Evolutionary conservation across 2,797 vertebrate genomes (phyloP).

Genomic region (Platalea minor): DNA sequence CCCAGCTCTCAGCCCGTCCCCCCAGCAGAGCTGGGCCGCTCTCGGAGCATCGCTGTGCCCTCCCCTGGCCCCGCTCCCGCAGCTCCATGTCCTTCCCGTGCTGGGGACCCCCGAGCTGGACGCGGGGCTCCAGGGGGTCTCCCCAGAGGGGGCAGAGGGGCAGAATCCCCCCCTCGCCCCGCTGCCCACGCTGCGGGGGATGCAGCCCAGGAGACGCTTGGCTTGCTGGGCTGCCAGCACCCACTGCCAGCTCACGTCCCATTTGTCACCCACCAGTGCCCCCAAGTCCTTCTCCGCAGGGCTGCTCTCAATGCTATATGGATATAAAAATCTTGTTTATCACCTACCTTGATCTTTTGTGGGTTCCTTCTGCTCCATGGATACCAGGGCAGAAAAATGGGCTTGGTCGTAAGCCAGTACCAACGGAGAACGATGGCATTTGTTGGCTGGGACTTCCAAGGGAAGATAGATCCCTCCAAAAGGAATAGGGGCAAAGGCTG

Average conservation of each 20-base stretch:
- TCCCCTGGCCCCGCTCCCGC: neutral
- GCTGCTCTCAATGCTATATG: rapidly evolving
- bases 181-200: neutral
- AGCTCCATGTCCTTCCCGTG: rapidly evolving
- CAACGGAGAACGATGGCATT: slow-evolving; percentile 92
- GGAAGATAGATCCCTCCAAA: slow-evolving; percentile 97
- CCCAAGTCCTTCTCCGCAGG: neutral
- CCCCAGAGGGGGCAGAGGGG: neutral
- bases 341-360: slow-evolving; percentile 90
- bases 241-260: rapidly evolving
- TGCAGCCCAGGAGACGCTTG: neutral
- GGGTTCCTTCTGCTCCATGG: slow-evolving; percentile 94
- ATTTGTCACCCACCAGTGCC: neutral
- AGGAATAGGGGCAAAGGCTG: slow-evolving; percentile 96
- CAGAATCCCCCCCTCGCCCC: neutral
- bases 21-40: neutral
- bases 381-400: slow-evolving; percentile 96
- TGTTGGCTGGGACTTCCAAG: slow-evolving; percentile 88
- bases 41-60: rapidly evolving
- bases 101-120: neutral
- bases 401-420: slow-evolving; percentile 97
- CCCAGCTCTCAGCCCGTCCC: too few relatives aligned
- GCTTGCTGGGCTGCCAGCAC: neutral
- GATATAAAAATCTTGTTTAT: neutral
- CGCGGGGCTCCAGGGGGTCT: neutral